These are phyloP conservation scores for Ascidia mentula DNA, from an alignment of 23 tunicate genomes.

Conservation along the genomic window DNA sequence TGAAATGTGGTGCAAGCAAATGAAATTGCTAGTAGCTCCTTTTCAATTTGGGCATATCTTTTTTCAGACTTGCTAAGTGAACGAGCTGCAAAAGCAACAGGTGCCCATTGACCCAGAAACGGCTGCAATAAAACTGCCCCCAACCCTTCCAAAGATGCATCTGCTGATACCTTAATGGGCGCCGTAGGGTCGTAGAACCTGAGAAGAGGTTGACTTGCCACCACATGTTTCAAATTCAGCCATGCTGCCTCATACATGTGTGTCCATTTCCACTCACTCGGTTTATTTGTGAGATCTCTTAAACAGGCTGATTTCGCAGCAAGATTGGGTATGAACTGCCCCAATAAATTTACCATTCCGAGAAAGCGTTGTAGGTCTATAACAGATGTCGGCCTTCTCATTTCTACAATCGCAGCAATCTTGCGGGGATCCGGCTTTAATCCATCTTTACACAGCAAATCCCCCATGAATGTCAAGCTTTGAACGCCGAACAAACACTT, in stretches of 20 bases:
- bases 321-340: conserved; percentile 1
- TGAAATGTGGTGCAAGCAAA: background rate
- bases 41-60: conserved; percentile 28
- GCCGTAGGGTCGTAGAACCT: background rate
- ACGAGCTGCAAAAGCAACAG: conserved; percentile 29
- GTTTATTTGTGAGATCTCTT: background rate
- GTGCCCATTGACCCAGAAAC: background rate
- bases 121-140: conserved; percentile 26
- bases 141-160: conserved; percentile 16
- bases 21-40: conserved; percentile 18
- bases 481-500: no score
- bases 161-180: conserved; percentile 20
- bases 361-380: no score
- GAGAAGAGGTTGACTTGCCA: background rate
- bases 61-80: conserved; percentile 15
- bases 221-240: background rate
- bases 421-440: no score
- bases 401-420: no score
- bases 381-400: no score
- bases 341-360: no score
- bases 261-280: no score
- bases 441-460: no score
- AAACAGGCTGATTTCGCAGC: background rate
- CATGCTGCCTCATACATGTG: background rate
- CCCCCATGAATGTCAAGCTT: no score